Evolutionary conservation across 2,797 vertebrate species (phyloP).

Genomic region (Circus cinereus): DNA sequence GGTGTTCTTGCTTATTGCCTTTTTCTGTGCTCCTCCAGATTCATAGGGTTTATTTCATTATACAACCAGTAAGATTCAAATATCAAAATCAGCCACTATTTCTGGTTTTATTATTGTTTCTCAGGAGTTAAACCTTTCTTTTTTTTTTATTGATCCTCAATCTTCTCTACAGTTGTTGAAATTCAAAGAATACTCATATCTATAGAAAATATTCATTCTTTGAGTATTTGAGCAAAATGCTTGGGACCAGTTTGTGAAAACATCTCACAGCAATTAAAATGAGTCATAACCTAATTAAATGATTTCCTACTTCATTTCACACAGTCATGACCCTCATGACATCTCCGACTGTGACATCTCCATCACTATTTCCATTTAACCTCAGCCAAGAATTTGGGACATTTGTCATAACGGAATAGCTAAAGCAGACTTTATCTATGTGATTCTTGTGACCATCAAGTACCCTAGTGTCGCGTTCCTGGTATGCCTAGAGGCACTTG

Average conservation of each 20-base stretch:
- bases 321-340: not conserved
- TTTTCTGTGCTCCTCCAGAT: not conserved
- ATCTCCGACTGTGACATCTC: not conserved
- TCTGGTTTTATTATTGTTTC: not conserved
- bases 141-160: too few species aligned
- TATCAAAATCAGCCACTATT: not conserved
- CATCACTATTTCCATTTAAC: not conserved
- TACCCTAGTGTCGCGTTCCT: not conserved
- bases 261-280: not conserved
- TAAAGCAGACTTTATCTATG: not conserved
- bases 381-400: not conserved
- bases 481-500: not conserved
- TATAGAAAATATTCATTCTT: accelerated
- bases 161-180: not conserved
- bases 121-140: not conserved
- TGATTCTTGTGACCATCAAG: not conserved
- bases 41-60: not conserved
- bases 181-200: not conserved
- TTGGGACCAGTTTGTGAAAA: not conserved
- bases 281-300: not conserved
- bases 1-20: not conserved
- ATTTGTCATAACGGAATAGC: not conserved
- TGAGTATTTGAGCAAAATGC: not conserved
- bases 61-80: not conserved
- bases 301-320: not conserved